Conservation (phyloP, 30 jellyfish, hydroid and myxozoan genomes). For the Turritopsis dohrnii region DNA sequence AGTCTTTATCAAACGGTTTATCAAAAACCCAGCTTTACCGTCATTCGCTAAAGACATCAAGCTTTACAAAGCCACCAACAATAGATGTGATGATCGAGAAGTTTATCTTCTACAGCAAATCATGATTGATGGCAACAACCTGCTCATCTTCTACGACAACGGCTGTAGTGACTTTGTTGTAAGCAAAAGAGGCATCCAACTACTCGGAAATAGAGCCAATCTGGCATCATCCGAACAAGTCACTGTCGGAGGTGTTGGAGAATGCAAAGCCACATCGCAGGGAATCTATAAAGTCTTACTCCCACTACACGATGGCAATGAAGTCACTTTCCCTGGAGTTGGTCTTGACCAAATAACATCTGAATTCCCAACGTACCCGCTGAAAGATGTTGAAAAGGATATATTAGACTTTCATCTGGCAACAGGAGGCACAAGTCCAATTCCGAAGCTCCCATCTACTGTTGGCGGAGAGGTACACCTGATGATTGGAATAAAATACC, state of each 20-base stretch:
- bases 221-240: background rate
- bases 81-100: background rate
- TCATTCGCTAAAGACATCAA: slow-evolving; percentile 3
- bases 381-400: no score
- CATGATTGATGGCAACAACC: background rate
- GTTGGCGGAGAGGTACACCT: no score
- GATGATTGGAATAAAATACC: slow-evolving; percentile 1
- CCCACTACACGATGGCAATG: no score
- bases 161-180: slow-evolving; percentile 1
- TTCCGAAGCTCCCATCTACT: no score
- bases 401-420: no score
- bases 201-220: slow-evolving; percentile 1
- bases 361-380: no score
- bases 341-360: no score
- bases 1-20: background rate
- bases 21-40: slow-evolving; percentile 9
- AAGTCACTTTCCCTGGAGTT: no score
- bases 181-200: background rate
- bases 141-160: slow-evolving; percentile 6
- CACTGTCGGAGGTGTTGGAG: slow-evolving; percentile 1
- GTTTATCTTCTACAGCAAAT: background rate
- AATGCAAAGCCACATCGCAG: background rate
- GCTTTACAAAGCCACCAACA: background rate
- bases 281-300: background rate
- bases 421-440: no score